A percentile compares a stretch with the other conserved stretches of the same genome.
Evolutionary conservation across 1,140 invertebrate genomes (phyloP).

Genomic region (Manduca sexta): DNA sequence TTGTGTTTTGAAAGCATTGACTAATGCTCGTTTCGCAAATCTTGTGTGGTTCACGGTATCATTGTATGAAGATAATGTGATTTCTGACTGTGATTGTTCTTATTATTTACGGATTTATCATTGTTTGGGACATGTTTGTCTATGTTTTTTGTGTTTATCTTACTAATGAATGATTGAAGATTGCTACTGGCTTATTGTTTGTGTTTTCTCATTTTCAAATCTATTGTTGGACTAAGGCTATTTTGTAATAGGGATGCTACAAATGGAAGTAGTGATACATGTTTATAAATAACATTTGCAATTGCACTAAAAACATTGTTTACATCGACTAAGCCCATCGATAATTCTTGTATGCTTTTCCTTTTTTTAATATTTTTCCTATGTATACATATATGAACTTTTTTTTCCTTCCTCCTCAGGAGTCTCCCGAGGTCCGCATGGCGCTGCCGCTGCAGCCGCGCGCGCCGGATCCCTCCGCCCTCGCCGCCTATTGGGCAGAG

Average conservation of each 20-base stretch:
- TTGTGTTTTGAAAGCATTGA: slow-evolving; percentile 7
- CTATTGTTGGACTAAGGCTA: no score
- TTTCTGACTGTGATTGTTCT: slow-evolving; percentile 2
- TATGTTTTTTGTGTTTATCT: no score
- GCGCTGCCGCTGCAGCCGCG: slow-evolving; percentile 47
- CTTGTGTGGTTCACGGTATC: background rate
- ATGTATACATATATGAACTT: no score
- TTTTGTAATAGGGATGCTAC: no score
- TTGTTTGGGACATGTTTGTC: slow-evolving; percentile 2
- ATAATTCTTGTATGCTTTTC: background rate
- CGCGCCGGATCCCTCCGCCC: slow-evolving; percentile 55
- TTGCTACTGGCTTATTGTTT: no score
- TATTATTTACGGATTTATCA: slow-evolving; percentile 11
- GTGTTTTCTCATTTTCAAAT: no score
- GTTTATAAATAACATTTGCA: no score
- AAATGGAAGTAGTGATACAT: no score
- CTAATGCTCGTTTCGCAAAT: slow-evolving; percentile 9
- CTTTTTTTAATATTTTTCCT: background rate
- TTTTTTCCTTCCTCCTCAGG: slow-evolving; percentile 26
- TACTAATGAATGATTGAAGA: no score
- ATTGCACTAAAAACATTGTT: no score
- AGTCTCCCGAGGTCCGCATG: slow-evolving; percentile 58
- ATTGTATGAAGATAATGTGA: slow-evolving; percentile 5
- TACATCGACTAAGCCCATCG: background rate
- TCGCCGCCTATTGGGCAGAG: slow-evolving; percentile 70